A percentile compares a stretch with the other conserved stretches of the same genome.
Evolutionary conservation across 2,888 invertebrate species (phyloP).

Genomic region (Agrochola litura): DNA sequence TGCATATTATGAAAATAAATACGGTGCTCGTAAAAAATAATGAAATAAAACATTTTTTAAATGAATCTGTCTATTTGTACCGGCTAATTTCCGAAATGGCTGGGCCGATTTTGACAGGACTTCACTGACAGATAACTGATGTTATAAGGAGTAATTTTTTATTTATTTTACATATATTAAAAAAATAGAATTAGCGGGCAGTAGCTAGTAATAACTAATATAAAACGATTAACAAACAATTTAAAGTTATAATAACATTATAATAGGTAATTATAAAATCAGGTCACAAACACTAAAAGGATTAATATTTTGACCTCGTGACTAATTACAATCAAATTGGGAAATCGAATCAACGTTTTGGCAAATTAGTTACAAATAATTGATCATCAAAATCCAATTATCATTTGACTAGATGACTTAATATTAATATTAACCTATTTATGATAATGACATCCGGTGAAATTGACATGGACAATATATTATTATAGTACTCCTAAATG

Average conservation of each 20-base stretch:
- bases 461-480: neutral
- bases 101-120: too few relatives aligned
- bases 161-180: too few relatives aligned
- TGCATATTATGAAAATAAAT: too few relatives aligned
- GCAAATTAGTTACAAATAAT: conserved; percentile 42
- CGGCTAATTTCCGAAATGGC: too few relatives aligned
- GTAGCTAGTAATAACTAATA: too few relatives aligned
- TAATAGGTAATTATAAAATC: conserved; percentile 4
- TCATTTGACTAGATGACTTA: conserved; percentile 21
- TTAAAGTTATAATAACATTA: conserved; percentile 10
- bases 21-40: too few relatives aligned
- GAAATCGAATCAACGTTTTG: conserved; percentile 3
- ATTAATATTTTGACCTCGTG: conserved; percentile 16
- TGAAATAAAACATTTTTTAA: too few relatives aligned
- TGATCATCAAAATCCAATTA: conserved; percentile 31
- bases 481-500: conserved; percentile 1
- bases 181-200: too few relatives aligned
- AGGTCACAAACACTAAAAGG: neutral
- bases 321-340: conserved; percentile 23
- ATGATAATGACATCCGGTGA: conserved; percentile 29
- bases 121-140: too few relatives aligned
- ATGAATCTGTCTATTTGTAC: too few relatives aligned
- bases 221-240: neutral
- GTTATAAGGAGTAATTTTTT: too few relatives aligned
- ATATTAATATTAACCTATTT: too few relatives aligned